Evolutionary conservation across 2,113 vertebrate species (phyloP).

Genomic region (Mesocricetus auratus): DNA sequence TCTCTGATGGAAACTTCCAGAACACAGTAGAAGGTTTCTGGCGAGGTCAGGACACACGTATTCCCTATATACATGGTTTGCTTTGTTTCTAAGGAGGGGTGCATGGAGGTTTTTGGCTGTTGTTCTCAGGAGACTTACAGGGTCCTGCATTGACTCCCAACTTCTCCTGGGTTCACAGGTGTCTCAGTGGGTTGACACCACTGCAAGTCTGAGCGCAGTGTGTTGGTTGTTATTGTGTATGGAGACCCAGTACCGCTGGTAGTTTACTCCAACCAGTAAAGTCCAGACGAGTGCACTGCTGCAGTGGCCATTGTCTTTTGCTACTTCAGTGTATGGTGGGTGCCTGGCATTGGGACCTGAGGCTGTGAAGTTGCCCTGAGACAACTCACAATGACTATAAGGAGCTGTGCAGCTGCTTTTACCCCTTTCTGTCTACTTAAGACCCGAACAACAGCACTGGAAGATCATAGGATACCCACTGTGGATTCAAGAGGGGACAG

Average conservation of each 20-base stretch:
- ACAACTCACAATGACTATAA: background rate
- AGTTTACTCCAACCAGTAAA: constrained; percentile 77
- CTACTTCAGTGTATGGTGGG: background rate
- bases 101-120: constrained; percentile 60
- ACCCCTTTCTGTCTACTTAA: background rate
- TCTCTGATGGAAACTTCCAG: constrained; percentile 40
- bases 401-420: background rate
- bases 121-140: constrained; percentile 37
- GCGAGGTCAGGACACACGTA: constrained; percentile 4
- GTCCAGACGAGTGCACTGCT: constrained; percentile 66
- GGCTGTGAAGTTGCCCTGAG: background rate
- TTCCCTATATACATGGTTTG: background rate
- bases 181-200: constrained; percentile 43
- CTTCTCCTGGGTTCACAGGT: constrained; percentile 12
- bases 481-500: background rate
- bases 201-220: constrained; percentile 59
- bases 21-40: background rate
- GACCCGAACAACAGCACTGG: background rate
- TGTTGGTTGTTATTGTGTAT: constrained; percentile 66
- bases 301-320: constrained; percentile 71
- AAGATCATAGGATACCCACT: background rate
- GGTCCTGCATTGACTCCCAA: constrained; percentile 26
- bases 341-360: constrained; percentile 11
- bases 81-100: constrained; percentile 57
- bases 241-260: constrained; percentile 73